These are phyloP conservation scores for Argyresthia albistria DNA, from an alignment of 2,888 invertebrate genomes.

Conservation along the genomic window DNA sequence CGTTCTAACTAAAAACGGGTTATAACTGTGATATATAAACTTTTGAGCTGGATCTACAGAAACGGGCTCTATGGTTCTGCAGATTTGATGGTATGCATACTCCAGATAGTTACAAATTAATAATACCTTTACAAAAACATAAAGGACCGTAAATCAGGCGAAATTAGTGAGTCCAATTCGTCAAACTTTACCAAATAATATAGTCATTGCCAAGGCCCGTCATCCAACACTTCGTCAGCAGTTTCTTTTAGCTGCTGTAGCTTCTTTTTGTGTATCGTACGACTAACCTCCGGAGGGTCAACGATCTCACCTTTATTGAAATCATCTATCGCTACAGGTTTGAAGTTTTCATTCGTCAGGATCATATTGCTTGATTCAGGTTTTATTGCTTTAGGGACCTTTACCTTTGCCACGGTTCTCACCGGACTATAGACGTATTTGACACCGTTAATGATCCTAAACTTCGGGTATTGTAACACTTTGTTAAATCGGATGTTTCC, in stretches of 20 bases:
- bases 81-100: too few species aligned
- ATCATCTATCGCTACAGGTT: conserved; percentile 35
- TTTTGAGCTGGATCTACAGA: too few species aligned
- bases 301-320: conserved; percentile 58
- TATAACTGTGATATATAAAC: too few species aligned
- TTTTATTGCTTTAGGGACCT: conserved; percentile 25
- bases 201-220: conserved; percentile 67
- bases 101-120: too few species aligned
- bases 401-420: conserved; percentile 26
- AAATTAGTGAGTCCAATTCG: conserved; percentile 47
- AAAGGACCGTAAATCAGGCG: conserved; percentile 48
- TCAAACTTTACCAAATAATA: conserved; percentile 58
- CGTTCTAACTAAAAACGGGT: too few species aligned
- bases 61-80: too few species aligned
- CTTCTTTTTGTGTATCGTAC: conserved; percentile 36
- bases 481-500: conserved; percentile 30
- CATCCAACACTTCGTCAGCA: conserved; percentile 43
- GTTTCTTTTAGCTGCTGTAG: conserved; percentile 43
- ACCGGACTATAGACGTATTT: conserved; percentile 49
- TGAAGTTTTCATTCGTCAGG: conserved; percentile 15
- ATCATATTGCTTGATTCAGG: conserved; percentile 15
- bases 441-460: conserved; percentile 44
- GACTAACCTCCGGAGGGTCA: conserved; percentile 38
- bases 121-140: conserved; percentile 20
- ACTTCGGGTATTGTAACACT: conserved; percentile 24